These are phyloP conservation scores for Lindbergichthys nudifrons DNA, from an alignment of 2,797 vertebrate genomes.

Conservation along the genomic window DNA sequence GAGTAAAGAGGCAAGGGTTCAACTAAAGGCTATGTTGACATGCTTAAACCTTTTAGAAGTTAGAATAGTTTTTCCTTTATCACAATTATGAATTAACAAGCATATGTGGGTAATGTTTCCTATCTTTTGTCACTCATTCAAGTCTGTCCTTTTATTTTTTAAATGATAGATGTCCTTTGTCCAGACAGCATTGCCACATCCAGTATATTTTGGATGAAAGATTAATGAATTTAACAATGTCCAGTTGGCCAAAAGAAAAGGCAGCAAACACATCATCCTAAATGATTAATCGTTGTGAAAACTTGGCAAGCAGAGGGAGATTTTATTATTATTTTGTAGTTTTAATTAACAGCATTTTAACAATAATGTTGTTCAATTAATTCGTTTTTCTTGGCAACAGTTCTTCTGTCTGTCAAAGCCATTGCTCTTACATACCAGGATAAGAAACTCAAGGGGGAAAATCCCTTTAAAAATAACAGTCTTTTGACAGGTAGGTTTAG, in stretches of 20 bases:
- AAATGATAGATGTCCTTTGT: constrained; percentile 8
- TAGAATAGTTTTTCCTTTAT: neutral
- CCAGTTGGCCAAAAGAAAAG: neutral
- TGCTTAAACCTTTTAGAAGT: neutral
- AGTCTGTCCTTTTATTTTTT: neutral
- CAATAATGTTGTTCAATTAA: neutral
- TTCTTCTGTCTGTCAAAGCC: neutral
- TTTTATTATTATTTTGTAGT: too few species aligned
- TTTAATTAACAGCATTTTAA: neutral
- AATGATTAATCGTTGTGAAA: neutral
- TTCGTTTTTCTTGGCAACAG: neutral
- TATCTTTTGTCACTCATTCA: constrained; percentile 3
- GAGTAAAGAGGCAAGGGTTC: constrained; percentile 8
- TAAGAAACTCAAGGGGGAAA: neutral
- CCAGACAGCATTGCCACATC: neutral
- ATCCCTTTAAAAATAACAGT: neutral
- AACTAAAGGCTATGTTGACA: neutral
- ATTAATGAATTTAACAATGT: neutral
- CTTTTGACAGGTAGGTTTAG: neutral
- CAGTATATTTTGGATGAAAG: constrained; percentile 10
- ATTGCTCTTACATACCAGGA: neutral
- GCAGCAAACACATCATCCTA: constrained; percentile 12
- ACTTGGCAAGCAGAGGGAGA: neutral
- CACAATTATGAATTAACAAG: neutral
- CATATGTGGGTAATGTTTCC: neutral